Evolutionary conservation across 1,140 invertebrate genomes (phyloP).

Genomic region (Papilio helenus): DNA sequence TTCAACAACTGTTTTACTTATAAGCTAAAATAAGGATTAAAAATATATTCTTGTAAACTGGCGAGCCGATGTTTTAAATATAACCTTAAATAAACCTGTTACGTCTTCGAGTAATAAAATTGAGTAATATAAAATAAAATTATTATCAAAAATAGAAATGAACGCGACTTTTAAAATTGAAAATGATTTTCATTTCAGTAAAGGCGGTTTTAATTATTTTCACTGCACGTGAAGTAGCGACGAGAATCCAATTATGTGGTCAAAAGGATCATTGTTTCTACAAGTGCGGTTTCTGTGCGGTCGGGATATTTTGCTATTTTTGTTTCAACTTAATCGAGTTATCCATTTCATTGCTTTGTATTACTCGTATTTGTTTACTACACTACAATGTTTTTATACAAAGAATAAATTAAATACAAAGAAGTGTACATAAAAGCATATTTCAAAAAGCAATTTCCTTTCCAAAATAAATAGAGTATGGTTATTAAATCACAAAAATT

Average conservation of each 20-base stretch:
- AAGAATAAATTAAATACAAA: background rate
- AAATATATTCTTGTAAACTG: background rate
- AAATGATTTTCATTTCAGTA: slow-evolving; percentile 18
- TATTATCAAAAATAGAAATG: background rate
- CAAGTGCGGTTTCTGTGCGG: slow-evolving; percentile 21
- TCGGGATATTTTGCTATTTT: slow-evolving; percentile 11
- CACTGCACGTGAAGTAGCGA: slow-evolving; percentile 17
- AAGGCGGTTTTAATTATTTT: slow-evolving; percentile 22
- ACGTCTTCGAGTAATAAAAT: background rate
- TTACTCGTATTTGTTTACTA: background rate
- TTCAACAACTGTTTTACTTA: background rate
- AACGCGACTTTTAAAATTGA: background rate
- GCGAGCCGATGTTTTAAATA: background rate
- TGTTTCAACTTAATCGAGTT: background rate
- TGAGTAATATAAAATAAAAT: background rate
- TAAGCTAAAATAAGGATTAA: background rate
- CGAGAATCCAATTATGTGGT: slow-evolving; percentile 15
- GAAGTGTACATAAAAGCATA: background rate
- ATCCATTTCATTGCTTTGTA: background rate
- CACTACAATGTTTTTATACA: too few relatives aligned
- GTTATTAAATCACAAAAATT: too few relatives aligned
- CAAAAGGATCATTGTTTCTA: slow-evolving; percentile 36
- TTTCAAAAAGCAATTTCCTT: too few relatives aligned
- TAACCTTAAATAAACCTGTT: too few relatives aligned
- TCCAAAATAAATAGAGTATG: too few relatives aligned